These are phyloP conservation scores for Campaea margaritaria DNA, from an alignment of 2,888 invertebrate genomes.

Conservation along the genomic window DNA sequence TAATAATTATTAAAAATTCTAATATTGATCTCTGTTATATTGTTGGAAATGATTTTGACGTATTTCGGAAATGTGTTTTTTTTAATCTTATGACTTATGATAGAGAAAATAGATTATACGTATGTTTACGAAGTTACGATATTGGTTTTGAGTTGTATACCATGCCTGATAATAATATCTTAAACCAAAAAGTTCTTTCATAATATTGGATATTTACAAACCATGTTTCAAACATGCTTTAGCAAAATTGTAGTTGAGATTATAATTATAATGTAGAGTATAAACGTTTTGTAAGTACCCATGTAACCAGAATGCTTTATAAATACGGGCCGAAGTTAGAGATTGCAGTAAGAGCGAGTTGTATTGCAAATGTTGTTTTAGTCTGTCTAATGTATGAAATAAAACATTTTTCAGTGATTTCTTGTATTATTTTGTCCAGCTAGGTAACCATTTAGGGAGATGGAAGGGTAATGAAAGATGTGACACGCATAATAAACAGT, in stretches of 20 bases:
- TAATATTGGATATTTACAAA: not conserved
- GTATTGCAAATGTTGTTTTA: slow-evolving; percentile 75
- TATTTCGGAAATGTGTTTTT: not conserved
- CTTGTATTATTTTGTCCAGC: slow-evolving; percentile 37
- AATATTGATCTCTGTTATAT: not conserved
- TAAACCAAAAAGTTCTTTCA: too few relatives aligned
- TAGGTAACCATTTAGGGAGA: too few relatives aligned
- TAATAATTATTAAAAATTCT: too few relatives aligned
- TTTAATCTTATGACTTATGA: too few relatives aligned
- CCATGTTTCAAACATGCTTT: slow-evolving; percentile 25
- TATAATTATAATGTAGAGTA: slow-evolving; percentile 21
- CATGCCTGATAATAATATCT: too few relatives aligned
- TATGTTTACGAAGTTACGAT: not conserved
- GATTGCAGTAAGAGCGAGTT: slow-evolving; percentile 66
- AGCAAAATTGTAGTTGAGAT: slow-evolving; percentile 38
- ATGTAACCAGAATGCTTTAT: slow-evolving; percentile 61
- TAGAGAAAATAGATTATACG: not conserved
- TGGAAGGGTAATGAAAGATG: too few relatives aligned
- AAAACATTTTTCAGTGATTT: slow-evolving; percentile 71
- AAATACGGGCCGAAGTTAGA: slow-evolving; percentile 61
- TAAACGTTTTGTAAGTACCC: slow-evolving; percentile 38
- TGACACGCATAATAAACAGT: too few relatives aligned
- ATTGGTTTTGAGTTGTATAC: too few relatives aligned
- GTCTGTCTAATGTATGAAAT: slow-evolving; percentile 70
- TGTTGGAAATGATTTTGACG: not conserved